Evolutionary conservation across 2,888 invertebrate species (phyloP), one percentile per base, ranked within the genome.

Genomic region (Ecliptopera silaceata): DNA sequence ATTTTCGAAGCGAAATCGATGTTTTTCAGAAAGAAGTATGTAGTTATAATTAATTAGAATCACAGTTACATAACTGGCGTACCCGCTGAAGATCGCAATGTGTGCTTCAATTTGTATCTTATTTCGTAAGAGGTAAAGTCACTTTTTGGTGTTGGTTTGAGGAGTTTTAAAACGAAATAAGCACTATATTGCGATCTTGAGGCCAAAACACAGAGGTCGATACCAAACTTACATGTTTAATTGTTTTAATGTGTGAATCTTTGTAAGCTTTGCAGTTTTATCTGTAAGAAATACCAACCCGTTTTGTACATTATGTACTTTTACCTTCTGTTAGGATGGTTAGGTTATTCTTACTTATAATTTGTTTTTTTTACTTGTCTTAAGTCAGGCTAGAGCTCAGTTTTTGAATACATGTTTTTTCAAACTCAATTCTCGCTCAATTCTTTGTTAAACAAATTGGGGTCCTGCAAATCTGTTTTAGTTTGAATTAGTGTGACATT

Each of bases 1-100:
- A 46, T 45, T 49, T 20, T 41, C 44, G 59, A 65, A 66, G 65
- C 65, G 64, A 64, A 64, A 64, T 59, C 65, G 63, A 60, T 52
- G 47, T 34, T 15, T 15, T 31, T 50, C 54, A 53, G 54, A 59
- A 60, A 53, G 49, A 56, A 53, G 50, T 22, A 22, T 22, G 47
- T 60, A 64, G 52, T 60, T 54, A 58, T 47, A 59, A 50, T 50
- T 59, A 61, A 54, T 60, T 56, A 62, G 56, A 62, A 60, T 56
- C 49, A 59, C 52, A 65, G 59, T 50, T 51, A 59, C 52, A 62
- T 53, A 56, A 58, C 52, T 46, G 49, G 57, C 52, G 41, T 47
- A 44, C 34, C 57, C 61, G 56, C 66, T 60, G 41, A 42, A 57
- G 53, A 60, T 57, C 56, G 51, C 51, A 58, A 47, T 46, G 39